phyloP scores from a whole-genome alignment of 2,888 invertebrate species.

The Tricholauxania praeusta region DNA sequence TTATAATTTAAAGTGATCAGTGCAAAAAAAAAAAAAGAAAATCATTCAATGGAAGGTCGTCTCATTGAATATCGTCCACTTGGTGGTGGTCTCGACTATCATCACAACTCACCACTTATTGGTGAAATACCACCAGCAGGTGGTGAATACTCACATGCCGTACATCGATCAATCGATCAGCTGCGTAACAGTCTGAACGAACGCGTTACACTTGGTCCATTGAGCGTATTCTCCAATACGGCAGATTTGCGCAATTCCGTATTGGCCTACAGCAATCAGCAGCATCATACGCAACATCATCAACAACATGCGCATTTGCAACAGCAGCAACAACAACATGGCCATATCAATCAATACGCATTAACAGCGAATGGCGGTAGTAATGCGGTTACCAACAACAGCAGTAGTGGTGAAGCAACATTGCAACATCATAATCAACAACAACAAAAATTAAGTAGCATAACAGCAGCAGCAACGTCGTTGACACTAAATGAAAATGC shows the following conservation, averaged over 20 bases:
- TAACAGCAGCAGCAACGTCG: conserved; percentile 44
- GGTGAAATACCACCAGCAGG: conserved; percentile 74
- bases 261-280: conserved; percentile 63
- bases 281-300: conserved; percentile 52
- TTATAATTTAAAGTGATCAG: no score
- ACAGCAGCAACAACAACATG: conserved; percentile 69
- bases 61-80: conserved; percentile 72
- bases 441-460: conserved; percentile 36
- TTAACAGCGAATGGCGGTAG: conserved; percentile 38
- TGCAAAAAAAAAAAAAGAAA: no score
- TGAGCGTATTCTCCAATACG: conserved; percentile 66
- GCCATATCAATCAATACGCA: conserved; percentile 40
- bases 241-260: conserved; percentile 65
- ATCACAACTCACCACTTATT: conserved; percentile 75
- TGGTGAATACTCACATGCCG: conserved; percentile 74
- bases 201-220: conserved; percentile 72
- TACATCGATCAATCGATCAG: conserved; percentile 76
- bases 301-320: conserved; percentile 57
- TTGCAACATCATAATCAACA: conserved; percentile 67
- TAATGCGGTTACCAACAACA: conserved; percentile 71
- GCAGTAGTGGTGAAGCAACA: conserved; percentile 16
- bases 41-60: conserved; percentile 70
- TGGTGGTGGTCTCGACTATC: conserved; percentile 75
- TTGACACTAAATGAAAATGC: conserved; percentile 35
- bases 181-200: conserved; percentile 73